Conservation (phyloP, 2,797 vertebrate species). For the Poeciliopsis turneri region DNA sequence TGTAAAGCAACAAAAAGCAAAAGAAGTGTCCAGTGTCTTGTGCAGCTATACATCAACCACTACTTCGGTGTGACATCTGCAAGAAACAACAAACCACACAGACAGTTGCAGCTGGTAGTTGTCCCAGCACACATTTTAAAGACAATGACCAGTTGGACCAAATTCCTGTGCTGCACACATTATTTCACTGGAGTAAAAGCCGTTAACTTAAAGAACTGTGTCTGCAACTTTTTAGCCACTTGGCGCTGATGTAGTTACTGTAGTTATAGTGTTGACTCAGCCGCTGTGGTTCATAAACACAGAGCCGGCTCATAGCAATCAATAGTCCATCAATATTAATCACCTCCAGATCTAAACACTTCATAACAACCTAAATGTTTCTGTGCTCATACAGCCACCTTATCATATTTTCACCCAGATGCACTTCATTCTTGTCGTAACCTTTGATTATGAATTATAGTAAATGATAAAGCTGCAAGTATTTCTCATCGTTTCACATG, state of each 20-base stretch:
- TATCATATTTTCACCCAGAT: background rate
- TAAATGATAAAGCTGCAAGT: constrained; percentile 3
- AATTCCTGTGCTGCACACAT: constrained; percentile 15
- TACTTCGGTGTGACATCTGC: background rate
- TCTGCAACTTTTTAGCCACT: constrained; percentile 19
- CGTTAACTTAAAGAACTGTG: constrained; percentile 15
- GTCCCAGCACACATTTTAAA: background rate
- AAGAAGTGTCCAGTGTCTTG: background rate
- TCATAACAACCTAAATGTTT: background rate
- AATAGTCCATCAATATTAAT: constrained; percentile 60
- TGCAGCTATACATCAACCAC: background rate
- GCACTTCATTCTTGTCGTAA: background rate
- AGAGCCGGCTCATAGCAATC: constrained; percentile 39
- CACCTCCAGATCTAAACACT: constrained; percentile 23
- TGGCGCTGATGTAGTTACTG: constrained; percentile 16
- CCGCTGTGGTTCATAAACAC: constrained; percentile 40
- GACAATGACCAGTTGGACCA: constrained; percentile 15
- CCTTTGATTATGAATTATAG: constrained; percentile 1
- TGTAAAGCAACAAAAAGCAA: constrained; percentile 75
- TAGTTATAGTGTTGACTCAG: constrained; percentile 20
- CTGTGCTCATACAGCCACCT: background rate
- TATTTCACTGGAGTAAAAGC: constrained; percentile 7
- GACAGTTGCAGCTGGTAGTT: constrained; percentile 17
- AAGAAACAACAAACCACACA: constrained; percentile 16
- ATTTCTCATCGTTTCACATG: constrained; percentile 17